phyloP scores from a whole-genome alignment of 2,888 invertebrate genomes.

The Laspeyria flexula region DNA sequence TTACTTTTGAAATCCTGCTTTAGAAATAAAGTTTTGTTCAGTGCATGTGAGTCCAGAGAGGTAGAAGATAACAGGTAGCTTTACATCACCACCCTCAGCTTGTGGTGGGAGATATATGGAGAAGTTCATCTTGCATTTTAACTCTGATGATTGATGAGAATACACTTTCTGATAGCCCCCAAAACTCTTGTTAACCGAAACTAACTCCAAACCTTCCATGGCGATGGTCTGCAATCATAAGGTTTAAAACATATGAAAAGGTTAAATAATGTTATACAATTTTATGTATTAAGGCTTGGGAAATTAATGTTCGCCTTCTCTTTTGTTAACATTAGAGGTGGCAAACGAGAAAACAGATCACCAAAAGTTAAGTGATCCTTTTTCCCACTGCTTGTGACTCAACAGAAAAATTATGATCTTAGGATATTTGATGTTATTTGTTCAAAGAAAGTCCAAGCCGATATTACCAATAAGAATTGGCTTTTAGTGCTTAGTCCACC shows the following conservation, averaged over 20 bases:
- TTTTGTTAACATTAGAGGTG: too few relatives aligned
- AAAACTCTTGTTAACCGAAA: constrained; percentile 90
- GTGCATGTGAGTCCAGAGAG: constrained; percentile 97
- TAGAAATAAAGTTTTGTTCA: constrained; percentile 98
- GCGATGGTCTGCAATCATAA: constrained; percentile 47
- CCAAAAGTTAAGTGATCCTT: too few relatives aligned
- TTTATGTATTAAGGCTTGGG: too few relatives aligned
- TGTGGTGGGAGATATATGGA: constrained; percentile 95
- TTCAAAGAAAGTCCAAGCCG: too few relatives aligned
- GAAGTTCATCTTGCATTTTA: constrained; percentile 97
- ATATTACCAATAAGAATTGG: too few relatives aligned
- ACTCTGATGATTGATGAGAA: constrained; percentile 90
- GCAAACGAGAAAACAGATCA: too few relatives aligned
- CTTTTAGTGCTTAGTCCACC: too few relatives aligned
- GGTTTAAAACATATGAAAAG: not conserved
- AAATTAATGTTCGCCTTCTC: too few relatives aligned
- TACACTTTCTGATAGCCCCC: constrained; percentile 95
- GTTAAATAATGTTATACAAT: not conserved
- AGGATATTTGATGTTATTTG: too few relatives aligned
- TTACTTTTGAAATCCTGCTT: constrained; percentile 96
- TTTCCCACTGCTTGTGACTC: too few relatives aligned
- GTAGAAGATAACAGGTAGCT: constrained; percentile 95
- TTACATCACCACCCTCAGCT: constrained; percentile 85
- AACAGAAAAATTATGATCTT: too few relatives aligned
- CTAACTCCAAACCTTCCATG: constrained; percentile 85